These are phyloP conservation scores for Polyommatus iphigenia DNA, from an alignment of 2,888 invertebrate species.

Conservation along the genomic window DNA sequence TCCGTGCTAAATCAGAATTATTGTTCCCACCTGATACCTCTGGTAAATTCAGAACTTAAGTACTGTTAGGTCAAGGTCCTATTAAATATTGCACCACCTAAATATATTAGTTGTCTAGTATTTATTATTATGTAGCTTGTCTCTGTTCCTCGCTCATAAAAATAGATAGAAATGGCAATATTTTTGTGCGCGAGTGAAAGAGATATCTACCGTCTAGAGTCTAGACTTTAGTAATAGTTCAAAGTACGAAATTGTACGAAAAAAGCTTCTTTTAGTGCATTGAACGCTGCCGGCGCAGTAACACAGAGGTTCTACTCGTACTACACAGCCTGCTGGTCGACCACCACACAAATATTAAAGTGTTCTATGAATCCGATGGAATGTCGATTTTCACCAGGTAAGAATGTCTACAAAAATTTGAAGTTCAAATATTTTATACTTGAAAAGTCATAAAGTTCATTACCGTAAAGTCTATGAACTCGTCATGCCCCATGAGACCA, in stretches of 20 bases:
- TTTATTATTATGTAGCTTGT: no score
- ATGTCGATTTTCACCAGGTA: constrained; percentile 61
- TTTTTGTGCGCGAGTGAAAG: no score
- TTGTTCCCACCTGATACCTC: constrained; percentile 63
- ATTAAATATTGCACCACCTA: no score
- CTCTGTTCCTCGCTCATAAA: no score
- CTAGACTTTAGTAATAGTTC: not conserved
- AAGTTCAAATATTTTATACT: not conserved
- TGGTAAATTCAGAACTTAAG: constrained; percentile 43
- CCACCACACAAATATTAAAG: constrained; percentile 53
- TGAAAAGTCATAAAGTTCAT: no score
- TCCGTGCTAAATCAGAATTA: constrained; percentile 58
- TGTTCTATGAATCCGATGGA: constrained; percentile 61
- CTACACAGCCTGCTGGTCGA: constrained; percentile 58
- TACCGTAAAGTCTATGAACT: no score
- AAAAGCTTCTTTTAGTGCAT: constrained; percentile 52
- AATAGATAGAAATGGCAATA: no score
- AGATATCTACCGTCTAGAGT: no score
- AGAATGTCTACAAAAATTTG: constrained; percentile 20
- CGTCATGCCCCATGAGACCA: no score
- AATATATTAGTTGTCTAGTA: no score
- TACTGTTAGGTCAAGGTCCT: not conserved
- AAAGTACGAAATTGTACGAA: not conserved
- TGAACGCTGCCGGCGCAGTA: constrained; percentile 51
- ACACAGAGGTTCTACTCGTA: constrained; percentile 53